Evolutionary conservation across 1,140 invertebrate species (phyloP), one percentile per base, ranked within the genome.

Genomic region (Drosophila jambulina): DNA sequence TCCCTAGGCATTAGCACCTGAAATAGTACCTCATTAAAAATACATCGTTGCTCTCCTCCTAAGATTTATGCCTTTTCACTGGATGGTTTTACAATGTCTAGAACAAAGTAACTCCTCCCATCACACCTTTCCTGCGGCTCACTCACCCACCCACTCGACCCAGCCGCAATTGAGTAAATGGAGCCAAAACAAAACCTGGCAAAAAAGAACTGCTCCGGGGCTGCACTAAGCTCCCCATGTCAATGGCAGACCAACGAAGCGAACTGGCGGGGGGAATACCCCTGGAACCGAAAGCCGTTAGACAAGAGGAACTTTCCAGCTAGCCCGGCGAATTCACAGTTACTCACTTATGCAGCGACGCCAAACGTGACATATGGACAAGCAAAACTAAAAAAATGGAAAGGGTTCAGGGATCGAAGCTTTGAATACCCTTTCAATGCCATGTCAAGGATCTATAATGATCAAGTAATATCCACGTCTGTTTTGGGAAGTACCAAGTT

Each of bases 331-430:
- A 42, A 62, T 75, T 75, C 69, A 75, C 71, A 75, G 57, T 75
- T 62, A 75, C 71, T 62, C 69, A 75, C 57, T 75, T 62, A 75
- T 74, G 69, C 45, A 62, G 69, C 56, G 27, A 58, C 54, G 63
- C 74, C 63, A 77, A 25, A 61, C 74, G 74, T 77, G 63, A 60
- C 54, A 53, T 67, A 77, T 59, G 74, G 71, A 51, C 40, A 57
- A 51, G 32, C 40, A 7, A 36, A 34, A 54, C 8, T 1, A 61
- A 36, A 38, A 38, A 40, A 25, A 19, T 29, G 21, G 27, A 29
- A 7, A 8, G 29, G 19, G 4, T 34, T 21, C 8, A 21, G 51
- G 19, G 32, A 53, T 53, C 51, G 32, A 54, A 54, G 4, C 21
- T 6, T 15, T 3, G 15, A 23, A 54, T 54, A 54, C 51, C 32